Base-by-base conservation (phyloP, 2,888 invertebrate species). In the Pinctada fucata region DNA sequence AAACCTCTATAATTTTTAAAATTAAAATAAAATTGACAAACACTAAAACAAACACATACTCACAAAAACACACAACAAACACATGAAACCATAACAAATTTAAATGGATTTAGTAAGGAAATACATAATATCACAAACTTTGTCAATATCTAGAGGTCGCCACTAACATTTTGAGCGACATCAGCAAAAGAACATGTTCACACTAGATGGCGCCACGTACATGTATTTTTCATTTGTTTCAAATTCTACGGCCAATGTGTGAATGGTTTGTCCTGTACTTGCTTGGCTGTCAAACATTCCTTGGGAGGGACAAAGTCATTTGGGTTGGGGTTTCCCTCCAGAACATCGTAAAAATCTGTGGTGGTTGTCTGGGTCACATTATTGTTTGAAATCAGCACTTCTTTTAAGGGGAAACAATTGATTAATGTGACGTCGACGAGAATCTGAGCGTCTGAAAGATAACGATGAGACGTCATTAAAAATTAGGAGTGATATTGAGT, bases 271-370 rank as follows among this genome's bases (percentile, higher is more conserved):
- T 50, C 45, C 51, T 75, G 45, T 4, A 50, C 79, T 58, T 67
- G 81, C 0, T 65, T 76, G 48, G 85, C 83, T 16, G 78, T 72
- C 16, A 48, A 58, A 72, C 86, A 86, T 58, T 82, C 83, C 2
- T 78, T 50, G 1, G 85, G 85, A 5, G 83, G 83, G 13, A 84
- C 72, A 75, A 86, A 86, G 72, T 79, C 76, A 69, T 79, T 75
- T 3, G 86, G 86, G 75, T 87, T 76, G 45, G 72, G 72, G 67
- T 85, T 83, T 52, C 85, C 86, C 66, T 66, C 69, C 6, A 85
- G 83, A 5, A 85, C 76, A 76, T 85, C 82, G 78, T 79, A 83
- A 78, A 81, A 82, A 64, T 76, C 58, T 51, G 81, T 82, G 64
- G 82, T 82, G 52, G 81, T 63, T 47, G 86, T 80, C n/a, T 80